Conservation (phyloP, 2,797 vertebrate species). For the Tarsius wallacei region DNA sequence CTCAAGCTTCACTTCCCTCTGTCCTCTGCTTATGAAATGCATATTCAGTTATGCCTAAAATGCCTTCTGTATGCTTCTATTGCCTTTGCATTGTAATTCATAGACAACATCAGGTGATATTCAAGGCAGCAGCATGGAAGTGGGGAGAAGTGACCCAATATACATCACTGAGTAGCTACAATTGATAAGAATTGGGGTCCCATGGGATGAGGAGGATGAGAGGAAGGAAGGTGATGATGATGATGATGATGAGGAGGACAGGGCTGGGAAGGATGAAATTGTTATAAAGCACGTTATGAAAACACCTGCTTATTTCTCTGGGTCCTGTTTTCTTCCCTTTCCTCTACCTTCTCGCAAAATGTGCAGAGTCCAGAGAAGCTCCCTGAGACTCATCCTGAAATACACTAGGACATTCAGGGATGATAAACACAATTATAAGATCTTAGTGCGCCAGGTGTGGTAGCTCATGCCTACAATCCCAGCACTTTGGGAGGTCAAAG, state of each 20-base stretch:
- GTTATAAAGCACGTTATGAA: background rate
- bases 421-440: background rate
- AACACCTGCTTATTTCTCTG: background rate
- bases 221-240: background rate
- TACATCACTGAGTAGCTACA: background rate
- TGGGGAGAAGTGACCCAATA: background rate
- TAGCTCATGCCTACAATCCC: too few species aligned
- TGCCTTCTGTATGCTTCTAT: background rate
- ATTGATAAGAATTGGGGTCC: background rate
- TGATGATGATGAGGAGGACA: background rate
- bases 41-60: background rate
- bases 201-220: background rate
- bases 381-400: background rate
- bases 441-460: too few species aligned
- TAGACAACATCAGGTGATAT: background rate
- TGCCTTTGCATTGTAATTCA: background rate
- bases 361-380: background rate
- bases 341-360: background rate
- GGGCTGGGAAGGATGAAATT: background rate
- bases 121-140: background rate
- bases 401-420: background rate
- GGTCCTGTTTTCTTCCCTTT: background rate
- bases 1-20: background rate
- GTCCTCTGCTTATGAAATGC: background rate
- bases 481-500: too few species aligned